Evolutionary conservation across 2,113 vertebrate genomes (phyloP), one percentile per base, ranked within the genome.

Genomic region (Pao palembangensis): DNA sequence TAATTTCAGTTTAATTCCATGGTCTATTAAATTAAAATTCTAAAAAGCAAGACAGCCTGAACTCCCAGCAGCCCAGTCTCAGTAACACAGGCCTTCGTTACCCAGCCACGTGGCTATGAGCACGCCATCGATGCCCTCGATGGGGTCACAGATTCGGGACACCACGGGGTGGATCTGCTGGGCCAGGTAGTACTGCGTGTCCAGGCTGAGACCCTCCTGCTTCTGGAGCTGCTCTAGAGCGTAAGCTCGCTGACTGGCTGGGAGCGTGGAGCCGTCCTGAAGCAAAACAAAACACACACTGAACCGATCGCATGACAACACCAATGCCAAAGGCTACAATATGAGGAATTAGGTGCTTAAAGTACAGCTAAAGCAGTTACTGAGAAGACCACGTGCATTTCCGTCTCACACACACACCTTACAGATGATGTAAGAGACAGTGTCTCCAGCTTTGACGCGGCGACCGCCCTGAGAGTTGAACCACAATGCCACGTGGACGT

Each of bases 121-220:
- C 28, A 93, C 88, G 44, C 91, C 82, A 64, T 99, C 96, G 55
- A 98, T 94, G 80, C 97, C 96, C 28, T 98, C 95, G 61, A 99
- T 98, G 55, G 97, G 96, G 31, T 98, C 94, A 79, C 97, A 99
- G 78, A 99, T 98, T 48, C 96, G 92, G 83, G 93, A 92, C 86
- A 99, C 95, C 34, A 99, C 97, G 4, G 97, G 97, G 81, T 98
- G 96, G 64, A 99, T 80, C 84, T 99, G 97, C 83, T 98, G 95
- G 55, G 94, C 93, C 73, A 99, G 91, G 87, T 99, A 99, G 86
- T 98, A 99, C 71, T 98, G 96, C 6, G 88, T 93, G 83, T 99
- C 97, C 70, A 98, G 62, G 61, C 48, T 85, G 79, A 99, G 92
- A 72, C 74, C 92, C 19, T 89, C 90, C 87, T 95, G 96, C 83